Base-by-base conservation (phyloP, 2,888 invertebrate genomes). In the Trachelus stipa region DNA sequence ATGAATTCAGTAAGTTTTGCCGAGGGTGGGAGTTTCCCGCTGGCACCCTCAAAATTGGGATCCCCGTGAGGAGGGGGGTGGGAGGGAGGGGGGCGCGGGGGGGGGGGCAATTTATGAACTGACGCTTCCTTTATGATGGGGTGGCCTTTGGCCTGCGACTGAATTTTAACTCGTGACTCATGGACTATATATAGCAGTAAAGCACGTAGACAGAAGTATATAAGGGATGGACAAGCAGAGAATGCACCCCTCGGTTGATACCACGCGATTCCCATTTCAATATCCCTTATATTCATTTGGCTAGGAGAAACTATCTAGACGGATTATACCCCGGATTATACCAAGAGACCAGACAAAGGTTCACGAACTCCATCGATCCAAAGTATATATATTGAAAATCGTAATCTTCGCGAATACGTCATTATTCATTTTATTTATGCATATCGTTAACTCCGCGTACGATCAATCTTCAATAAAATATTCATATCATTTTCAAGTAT, bases 1-100 rank as follows among this genome's bases (percentile, higher is more conserved):
- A 90, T 90, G 89, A 90, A 90, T 90, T 90, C 90, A 88, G 88
- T 85, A 90, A 90, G 90, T 89, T 90, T 89, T 87, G 87, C 88
- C 89, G 88, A 90, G 90, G 89, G 90, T 89, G 87, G 89, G 88
- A 90, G 90, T 90, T 90, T 90, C 90, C 90, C 89, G 89, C 86
- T 87, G 86, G 89, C 88, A 89, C 89, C 90, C 90, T 90, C 88
- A 87, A 89, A 90, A 90, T 88, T 89, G 88, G 88, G 88, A 89
- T 87, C 68, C 74, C 76, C 75, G 76, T 76, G 74, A 83, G 84
- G 82, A 83, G 82, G 84, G 79, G 78, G 81, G 80, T n/a, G 78
- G 79, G 81, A 80, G 78, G 82, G n/a, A n/a, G n/a, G n/a, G n/a
- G 80, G 73, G 78, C 75, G 81, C 81, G 81, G 83, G 80, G 82